Conservation (phyloP, 2,888 invertebrate genomes). For the Lysandra bellargus region DNA sequence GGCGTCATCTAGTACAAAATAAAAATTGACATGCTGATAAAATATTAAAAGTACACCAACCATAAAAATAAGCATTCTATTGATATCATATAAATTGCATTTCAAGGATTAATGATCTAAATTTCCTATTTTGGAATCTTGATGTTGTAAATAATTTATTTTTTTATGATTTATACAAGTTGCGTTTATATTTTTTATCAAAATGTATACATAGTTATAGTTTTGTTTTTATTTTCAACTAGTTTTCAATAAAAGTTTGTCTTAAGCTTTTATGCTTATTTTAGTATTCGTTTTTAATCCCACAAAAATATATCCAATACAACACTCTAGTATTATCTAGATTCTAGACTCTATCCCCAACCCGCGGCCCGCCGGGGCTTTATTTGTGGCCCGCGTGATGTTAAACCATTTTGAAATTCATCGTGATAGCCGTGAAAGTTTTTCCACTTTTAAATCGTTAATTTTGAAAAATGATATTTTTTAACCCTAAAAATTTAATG, state of each 20-base stretch:
- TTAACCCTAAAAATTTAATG: too few species aligned
- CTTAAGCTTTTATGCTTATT: constrained; percentile 40
- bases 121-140: neutral
- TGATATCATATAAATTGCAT: constrained; percentile 8
- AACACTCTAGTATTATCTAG: constrained; percentile 1
- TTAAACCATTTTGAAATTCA: too few species aligned
- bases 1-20: neutral
- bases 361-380: too few species aligned
- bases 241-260: constrained; percentile 48
- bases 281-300: constrained; percentile 25
- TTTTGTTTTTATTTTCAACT: constrained; percentile 43
- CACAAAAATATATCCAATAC: neutral
- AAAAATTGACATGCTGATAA: neutral
- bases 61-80: neutral
- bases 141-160: constrained; percentile 66
- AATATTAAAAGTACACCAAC: neutral
- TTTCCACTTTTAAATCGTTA: too few species aligned
- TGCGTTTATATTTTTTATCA: constrained; percentile 69
- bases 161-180: constrained; percentile 66
- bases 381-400: too few species aligned
- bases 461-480: too few species aligned
- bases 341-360: too few species aligned
- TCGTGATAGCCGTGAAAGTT: too few species aligned
- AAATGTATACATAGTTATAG: constrained; percentile 54
- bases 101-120: constrained; percentile 13